Percentiles rank a stretch among this genome's conserved stretches.
These are phyloP conservation scores for Oryctes rhinoceros DNA, from an alignment of 1,140 invertebrate genomes.

Conservation along the genomic window DNA sequence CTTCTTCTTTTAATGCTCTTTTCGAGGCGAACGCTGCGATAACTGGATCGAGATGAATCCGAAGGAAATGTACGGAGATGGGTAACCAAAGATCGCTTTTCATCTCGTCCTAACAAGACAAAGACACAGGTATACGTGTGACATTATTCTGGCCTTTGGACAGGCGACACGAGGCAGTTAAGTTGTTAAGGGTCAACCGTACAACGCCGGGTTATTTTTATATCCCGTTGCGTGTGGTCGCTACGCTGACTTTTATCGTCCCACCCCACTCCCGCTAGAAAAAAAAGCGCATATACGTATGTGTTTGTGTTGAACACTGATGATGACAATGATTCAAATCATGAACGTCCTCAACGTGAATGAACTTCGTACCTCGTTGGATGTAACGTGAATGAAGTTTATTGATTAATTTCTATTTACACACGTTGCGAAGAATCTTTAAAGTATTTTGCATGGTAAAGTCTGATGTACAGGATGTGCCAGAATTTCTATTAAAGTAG, in stretches of 20 bases:
- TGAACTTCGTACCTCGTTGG: too few relatives aligned
- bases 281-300: background rate
- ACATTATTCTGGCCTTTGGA: slow-evolving; percentile 44
- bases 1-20: slow-evolving; percentile 16
- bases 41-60: slow-evolving; percentile 1
- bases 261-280: background rate
- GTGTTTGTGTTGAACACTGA: background rate
- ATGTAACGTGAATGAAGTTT: too few relatives aligned
- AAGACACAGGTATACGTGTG: slow-evolving; percentile 42
- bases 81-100: background rate
- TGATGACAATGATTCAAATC: too few relatives aligned
- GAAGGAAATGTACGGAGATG: background rate
- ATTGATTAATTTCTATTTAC: too few relatives aligned
- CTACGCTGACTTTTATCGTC: slow-evolving; percentile 42
- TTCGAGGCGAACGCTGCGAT: slow-evolving; percentile 5
- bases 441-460: too few relatives aligned
- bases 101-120: slow-evolving; percentile 35
- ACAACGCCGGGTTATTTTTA: slow-evolving; percentile 42
- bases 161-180: slow-evolving; percentile 44
- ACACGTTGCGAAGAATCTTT: too few relatives aligned
- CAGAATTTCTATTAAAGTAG: too few relatives aligned
- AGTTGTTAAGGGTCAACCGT: slow-evolving; percentile 42
- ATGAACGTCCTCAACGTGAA: too few relatives aligned
- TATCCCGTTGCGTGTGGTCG: slow-evolving; percentile 44
- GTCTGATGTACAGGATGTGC: too few relatives aligned